These are phyloP conservation scores for Cavia aperea DNA, from an alignment of 2,113 vertebrate genomes.

Conservation along the genomic window DNA sequence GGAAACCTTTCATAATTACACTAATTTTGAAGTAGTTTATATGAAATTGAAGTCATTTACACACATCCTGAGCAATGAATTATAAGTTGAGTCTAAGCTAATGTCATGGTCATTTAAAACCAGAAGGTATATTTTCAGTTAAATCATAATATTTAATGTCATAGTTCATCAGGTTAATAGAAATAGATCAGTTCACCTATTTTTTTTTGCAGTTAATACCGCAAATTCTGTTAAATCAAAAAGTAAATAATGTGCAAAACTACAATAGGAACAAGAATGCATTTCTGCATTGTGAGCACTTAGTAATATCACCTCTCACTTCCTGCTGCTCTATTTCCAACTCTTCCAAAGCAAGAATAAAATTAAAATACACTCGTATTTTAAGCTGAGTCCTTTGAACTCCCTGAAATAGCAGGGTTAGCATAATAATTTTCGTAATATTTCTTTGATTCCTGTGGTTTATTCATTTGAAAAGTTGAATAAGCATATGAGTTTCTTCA, in stretches of 20 bases:
- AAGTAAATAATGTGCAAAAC: background rate
- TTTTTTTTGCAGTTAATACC: background rate
- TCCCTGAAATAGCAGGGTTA: constrained; percentile 4
- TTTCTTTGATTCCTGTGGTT: background rate
- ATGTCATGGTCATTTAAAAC: constrained; percentile 27
- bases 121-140: background rate
- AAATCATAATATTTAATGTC: background rate
- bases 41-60: background rate
- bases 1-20: background rate
- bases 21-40: background rate
- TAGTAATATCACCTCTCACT: background rate
- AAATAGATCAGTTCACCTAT: background rate
- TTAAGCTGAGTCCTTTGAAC: background rate
- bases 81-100: background rate
- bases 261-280: background rate
- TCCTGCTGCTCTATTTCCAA: background rate
- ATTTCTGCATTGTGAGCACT: background rate
- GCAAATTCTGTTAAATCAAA: background rate
- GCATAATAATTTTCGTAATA: background rate
- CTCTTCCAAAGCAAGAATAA: background rate
- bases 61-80: background rate
- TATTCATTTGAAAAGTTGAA: constrained; percentile 3
- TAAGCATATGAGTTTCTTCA: constrained; percentile 12
- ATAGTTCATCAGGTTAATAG: background rate
- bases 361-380: background rate